Conservation (phyloP, 2,113 vertebrate species). For the Phylloscopus whistleri region DNA sequence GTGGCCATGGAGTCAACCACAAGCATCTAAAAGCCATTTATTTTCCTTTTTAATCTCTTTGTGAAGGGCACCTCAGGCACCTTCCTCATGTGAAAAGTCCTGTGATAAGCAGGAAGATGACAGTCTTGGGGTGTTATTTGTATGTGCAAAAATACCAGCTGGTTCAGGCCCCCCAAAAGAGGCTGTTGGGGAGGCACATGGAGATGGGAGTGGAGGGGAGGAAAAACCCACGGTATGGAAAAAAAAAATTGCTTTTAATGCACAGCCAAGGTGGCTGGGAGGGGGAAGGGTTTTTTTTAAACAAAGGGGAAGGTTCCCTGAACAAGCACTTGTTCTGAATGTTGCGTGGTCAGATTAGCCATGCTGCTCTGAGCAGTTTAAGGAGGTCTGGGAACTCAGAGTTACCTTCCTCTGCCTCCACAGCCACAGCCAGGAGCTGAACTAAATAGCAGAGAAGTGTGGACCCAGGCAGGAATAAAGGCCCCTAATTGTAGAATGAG, state of each 20-base stretch:
- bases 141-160: not conserved
- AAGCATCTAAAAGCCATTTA: not conserved
- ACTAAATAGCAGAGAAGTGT: not conserved
- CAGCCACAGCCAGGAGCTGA: not conserved
- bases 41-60: not conserved
- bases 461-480: not conserved
- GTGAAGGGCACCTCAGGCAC: not conserved
- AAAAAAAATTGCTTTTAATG: slow-evolving; percentile 7
- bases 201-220: not conserved
- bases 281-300: not conserved
- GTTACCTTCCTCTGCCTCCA: not conserved
- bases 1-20: fast-evolving
- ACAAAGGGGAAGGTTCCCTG: slow-evolving; percentile 32
- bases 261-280: not conserved
- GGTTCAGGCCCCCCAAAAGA: not conserved
- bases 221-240: not conserved
- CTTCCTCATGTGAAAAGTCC: not conserved
- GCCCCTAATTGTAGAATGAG: not conserved
- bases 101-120: not conserved
- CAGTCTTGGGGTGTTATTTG: not conserved
- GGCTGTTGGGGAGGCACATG: not conserved
- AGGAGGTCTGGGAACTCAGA: slow-evolving; percentile 70
- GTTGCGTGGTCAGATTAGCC: slow-evolving; percentile 72
- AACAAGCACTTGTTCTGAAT: not conserved
- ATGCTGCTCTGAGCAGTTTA: slow-evolving; percentile 78